These are phyloP conservation scores for Microplitis demolitor DNA, from an alignment of 1,140 invertebrate genomes.

Conservation along the genomic window DNA sequence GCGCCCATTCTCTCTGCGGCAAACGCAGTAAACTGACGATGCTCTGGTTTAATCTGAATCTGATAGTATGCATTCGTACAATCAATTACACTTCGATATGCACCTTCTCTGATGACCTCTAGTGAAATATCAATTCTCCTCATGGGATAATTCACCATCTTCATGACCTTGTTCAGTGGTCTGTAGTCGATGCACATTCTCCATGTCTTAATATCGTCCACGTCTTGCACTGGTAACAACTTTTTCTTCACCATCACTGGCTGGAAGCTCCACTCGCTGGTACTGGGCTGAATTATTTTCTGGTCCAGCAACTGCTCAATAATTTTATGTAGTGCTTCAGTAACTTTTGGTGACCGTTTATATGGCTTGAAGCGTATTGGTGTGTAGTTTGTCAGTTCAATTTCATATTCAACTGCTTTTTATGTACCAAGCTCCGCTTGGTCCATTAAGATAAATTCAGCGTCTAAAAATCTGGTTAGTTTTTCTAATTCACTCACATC, in stretches of 20 bases:
- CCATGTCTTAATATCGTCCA: neutral
- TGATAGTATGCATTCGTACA: neutral
- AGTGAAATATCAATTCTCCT: neutral
- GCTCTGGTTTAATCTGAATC: neutral
- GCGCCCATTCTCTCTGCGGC: neutral
- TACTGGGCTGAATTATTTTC: neutral
- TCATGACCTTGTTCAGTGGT: neutral
- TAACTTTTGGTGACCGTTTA: neutral
- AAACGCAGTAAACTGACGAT: neutral
- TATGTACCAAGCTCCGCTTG: neutral
- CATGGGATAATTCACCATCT: neutral
- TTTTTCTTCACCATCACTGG: neutral
- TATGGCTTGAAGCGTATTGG: neutral
- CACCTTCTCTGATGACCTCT: neutral
- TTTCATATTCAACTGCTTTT: neutral
- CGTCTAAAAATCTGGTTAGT: neutral
- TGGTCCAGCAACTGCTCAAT: neutral
- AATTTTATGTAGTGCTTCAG: neutral
- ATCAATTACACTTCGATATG: neutral
- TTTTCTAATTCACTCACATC: no score
- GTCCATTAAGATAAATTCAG: neutral
- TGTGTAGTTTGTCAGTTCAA: neutral
- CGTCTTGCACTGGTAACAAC: neutral
- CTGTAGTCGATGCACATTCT: slow-evolving; percentile 1
- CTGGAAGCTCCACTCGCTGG: neutral